These are phyloP conservation scores for Platyura marginata DNA, from an alignment of 1,140 invertebrate genomes.

Conservation along the genomic window DNA sequence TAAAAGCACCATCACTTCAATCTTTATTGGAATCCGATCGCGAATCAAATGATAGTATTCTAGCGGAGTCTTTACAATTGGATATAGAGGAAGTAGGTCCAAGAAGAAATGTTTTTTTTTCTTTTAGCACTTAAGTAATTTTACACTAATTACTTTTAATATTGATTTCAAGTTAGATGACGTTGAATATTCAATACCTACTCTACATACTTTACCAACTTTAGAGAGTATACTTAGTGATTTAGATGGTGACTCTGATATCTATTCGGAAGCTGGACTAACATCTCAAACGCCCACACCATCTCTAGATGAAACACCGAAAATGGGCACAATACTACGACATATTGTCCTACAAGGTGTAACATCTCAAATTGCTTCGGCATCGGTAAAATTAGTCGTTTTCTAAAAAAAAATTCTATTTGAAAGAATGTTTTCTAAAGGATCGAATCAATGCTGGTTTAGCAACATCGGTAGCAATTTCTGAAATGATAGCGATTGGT, in stretches of 20 bases:
- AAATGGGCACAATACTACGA: conserved; percentile 50
- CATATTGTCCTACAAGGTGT: conserved; percentile 69
- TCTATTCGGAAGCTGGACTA: conserved; percentile 28
- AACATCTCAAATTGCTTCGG: conserved; percentile 67
- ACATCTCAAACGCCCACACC: conserved; percentile 29
- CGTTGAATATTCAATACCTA: conserved; percentile 65
- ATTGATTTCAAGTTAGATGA: conserved; percentile 45
- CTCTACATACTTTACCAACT: conserved; percentile 55
- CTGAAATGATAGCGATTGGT: conserved; percentile 68
- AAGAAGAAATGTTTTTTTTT: neutral
- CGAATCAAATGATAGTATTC: conserved; percentile 42
- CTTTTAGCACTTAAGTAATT: neutral
- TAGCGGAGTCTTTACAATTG: conserved; percentile 31
- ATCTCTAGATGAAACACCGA: conserved; percentile 22
- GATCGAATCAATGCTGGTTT: conserved; percentile 77
- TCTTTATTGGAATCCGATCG: conserved; percentile 41
- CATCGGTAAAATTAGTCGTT: conserved; percentile 43
- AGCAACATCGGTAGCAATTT: conserved; percentile 62
- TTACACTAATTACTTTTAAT: conserved; percentile 5
- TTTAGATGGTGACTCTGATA: conserved; percentile 37
- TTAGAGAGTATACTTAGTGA: conserved; percentile 74
- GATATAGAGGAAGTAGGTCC: conserved; percentile 44
- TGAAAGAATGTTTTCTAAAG: conserved; percentile 28
- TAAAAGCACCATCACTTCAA: conserved; percentile 33
- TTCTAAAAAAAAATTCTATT: no score